Conservation (phyloP, 2,113 vertebrate genomes). For the Lucifuga dentata region DNA sequence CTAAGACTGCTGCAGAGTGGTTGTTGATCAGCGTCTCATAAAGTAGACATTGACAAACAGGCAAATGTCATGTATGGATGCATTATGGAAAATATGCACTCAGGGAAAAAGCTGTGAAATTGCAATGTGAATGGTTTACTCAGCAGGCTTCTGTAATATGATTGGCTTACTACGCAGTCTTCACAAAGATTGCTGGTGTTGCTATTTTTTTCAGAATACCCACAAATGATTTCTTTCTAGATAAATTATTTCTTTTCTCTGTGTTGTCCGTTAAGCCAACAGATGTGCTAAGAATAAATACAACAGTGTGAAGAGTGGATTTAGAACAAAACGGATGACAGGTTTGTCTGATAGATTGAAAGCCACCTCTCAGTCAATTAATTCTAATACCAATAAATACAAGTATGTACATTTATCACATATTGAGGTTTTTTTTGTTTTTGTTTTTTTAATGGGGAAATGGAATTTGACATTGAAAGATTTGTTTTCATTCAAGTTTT, state of each 20-base stretch:
- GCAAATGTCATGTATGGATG: not conserved
- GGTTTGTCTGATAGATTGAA: not conserved
- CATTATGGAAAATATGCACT: not conserved
- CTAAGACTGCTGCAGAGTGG: constrained; percentile 11
- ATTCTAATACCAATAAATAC: constrained; percentile 44
- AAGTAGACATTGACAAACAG: too few species aligned
- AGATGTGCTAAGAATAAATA: constrained; percentile 8
- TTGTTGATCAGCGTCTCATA: not conserved
- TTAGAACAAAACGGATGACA: constrained; percentile 5
- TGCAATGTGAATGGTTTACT: constrained; percentile 12
- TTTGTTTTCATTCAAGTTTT: too few species aligned
- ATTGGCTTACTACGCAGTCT: constrained; percentile 22
- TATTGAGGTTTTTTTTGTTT: too few species aligned
- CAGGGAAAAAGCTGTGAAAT: constrained; percentile 1
- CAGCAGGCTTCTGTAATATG: constrained; percentile 14
- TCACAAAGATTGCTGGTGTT: constrained; percentile 24
- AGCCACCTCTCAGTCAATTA: constrained; percentile 27
- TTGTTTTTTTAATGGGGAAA: constrained; percentile 4
- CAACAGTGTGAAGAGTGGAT: constrained; percentile 8
- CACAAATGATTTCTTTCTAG: constrained; percentile 30
- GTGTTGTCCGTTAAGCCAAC: constrained; percentile 14
- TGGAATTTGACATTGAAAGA: not conserved
- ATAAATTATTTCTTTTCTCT: constrained; percentile 26
- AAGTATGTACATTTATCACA: too few species aligned
- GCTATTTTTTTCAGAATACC: constrained; percentile 35